Evolutionary conservation across 2,888 invertebrate species (phyloP).

Genomic region (Meta bourneti): DNA sequence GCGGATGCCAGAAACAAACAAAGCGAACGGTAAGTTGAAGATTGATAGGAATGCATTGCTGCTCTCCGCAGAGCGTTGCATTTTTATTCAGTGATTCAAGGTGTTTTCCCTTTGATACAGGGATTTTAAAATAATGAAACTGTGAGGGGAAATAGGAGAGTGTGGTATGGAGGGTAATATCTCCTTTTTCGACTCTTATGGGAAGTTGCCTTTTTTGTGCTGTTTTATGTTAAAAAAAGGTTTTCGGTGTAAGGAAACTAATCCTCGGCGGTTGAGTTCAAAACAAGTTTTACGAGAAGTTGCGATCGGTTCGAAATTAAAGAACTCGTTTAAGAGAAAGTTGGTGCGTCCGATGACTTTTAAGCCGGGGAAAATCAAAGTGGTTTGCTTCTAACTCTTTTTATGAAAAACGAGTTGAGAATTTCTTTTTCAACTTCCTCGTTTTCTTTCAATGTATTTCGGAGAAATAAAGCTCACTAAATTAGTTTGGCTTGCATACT

Average conservation of each 20-base stretch:
- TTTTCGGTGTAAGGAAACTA: neutral
- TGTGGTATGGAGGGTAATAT: neutral
- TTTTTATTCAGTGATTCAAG: neutral
- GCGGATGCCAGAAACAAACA: neutral
- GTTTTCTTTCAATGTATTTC: no score
- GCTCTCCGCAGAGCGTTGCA: neutral
- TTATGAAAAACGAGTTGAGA: no score
- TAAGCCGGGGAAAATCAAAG: neutral
- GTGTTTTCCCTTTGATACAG: neutral
- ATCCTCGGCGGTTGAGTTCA: neutral
- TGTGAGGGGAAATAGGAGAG: neutral
- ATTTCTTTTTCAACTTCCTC: no score
- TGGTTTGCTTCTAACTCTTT: neutral
- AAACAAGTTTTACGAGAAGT: neutral
- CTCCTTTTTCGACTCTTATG: neutral
- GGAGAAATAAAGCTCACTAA: no score
- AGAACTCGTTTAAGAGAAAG: neutral
- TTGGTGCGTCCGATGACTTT: neutral
- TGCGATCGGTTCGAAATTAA: neutral
- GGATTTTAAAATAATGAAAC: constrained; percentile 61
- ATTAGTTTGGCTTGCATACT: no score
- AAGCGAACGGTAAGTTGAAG: neutral
- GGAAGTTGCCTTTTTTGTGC: neutral
- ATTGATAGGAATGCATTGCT: neutral
- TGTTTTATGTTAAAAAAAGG: neutral